These are phyloP conservation scores for Oenanthe oenanthe DNA, from an alignment of 2,113 vertebrate genomes.

Conservation along the genomic window DNA sequence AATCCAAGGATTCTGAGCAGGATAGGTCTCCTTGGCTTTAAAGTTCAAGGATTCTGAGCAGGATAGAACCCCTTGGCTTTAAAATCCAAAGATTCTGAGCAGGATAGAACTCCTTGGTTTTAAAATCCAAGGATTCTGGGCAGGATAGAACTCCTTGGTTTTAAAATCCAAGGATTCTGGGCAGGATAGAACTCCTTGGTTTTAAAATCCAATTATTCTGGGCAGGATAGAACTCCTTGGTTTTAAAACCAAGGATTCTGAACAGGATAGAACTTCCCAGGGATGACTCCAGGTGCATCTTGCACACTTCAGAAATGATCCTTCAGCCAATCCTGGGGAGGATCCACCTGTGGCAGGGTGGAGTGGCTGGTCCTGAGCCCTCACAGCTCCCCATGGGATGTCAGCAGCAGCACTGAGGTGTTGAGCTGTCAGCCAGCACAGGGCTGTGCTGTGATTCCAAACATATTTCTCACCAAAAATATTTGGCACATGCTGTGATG, in stretches of 20 bases:
- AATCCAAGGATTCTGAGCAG: neutral
- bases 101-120: neutral
- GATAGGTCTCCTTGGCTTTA: neutral
- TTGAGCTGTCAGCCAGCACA: neutral
- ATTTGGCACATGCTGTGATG: fast-evolving
- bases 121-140: neutral
- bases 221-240: neutral
- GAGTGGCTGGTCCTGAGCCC: neutral
- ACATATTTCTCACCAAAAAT: neutral
- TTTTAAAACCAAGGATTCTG: too few species aligned
- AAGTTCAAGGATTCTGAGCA: neutral
- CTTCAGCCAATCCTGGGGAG: neutral
- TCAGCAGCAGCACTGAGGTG: fast-evolving
- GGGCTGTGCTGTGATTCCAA: neutral
- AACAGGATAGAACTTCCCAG: neutral
- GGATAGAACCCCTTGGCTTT: neutral
- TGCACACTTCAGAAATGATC: fast-evolving
- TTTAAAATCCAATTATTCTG: neutral
- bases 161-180: neutral
- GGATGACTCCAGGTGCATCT: neutral
- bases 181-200: neutral
- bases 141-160: neutral
- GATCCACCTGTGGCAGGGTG: neutral
- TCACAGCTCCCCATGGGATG: neutral
- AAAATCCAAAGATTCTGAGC: too few species aligned